Base-by-base conservation (phyloP, 2,797 vertebrate species). In the Choloepus didactylus region DNA sequence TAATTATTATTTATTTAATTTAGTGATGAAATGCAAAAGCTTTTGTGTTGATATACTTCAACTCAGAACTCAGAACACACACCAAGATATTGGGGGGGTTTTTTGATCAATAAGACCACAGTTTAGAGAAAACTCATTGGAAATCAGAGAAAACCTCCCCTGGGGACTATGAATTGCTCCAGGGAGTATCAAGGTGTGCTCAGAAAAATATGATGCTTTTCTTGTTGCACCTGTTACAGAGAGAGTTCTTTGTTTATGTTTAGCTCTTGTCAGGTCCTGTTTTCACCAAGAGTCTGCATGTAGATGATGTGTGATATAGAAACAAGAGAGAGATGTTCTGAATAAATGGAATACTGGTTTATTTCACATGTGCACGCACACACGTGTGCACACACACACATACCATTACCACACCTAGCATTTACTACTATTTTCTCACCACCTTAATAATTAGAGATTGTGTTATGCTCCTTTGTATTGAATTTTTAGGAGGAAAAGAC, bases 101-200 rank as follows among this genome's bases (percentile, higher is more conserved):
- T 97, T 97, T 97, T 67, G 3, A 96, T 96, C 96, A 97, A 95
- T 93, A 97, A 98, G 96, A 93, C 83, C 96, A 81, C 84, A 94
- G 91, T 96, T 87, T 91, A 76, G 21, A 76, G 59, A 92, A 80
- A 67, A 38, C 27, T 85, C 41, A 46, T 41, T 70, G 23, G 60
- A 87, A 94, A 96, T 16, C 38, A 96, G 51, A 96, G 70, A 35
- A 35, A 94, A 44, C 6, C 54, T 77, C 4, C 35, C n/a, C 29
- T 79, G 9, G 93, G 95, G 88, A 91, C 70, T 91, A 95, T 96
- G 87, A 96, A 89, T 86, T 97, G 90, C 96, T 98, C 90, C 91
- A 96, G 95, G 86, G 97, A 97, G 95, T 90, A 96, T 95, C 93
- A 97, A 96, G 93, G 15, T 95, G 62, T 89, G 83, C 93, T 97